phyloP scores from a whole-genome alignment of 2,888 invertebrate genomes.

The Anarsia innoxiella region DNA sequence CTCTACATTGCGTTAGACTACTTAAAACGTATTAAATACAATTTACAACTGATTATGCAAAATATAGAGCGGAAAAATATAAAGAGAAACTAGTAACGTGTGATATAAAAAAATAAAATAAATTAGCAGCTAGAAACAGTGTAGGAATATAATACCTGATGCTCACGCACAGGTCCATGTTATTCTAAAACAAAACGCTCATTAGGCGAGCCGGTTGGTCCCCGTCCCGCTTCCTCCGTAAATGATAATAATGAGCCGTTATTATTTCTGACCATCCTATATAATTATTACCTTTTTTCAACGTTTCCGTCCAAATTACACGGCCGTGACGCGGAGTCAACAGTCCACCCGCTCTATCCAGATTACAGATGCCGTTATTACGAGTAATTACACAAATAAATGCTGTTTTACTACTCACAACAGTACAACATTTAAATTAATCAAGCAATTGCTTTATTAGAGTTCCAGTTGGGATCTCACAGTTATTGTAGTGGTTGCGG shows the following conservation, averaged over 20 bases:
- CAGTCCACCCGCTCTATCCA: conserved; percentile 12
- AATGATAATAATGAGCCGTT: conserved; percentile 61
- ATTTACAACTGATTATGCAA: no score
- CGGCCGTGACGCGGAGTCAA: conserved; percentile 25
- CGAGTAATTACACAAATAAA: conserved; percentile 49
- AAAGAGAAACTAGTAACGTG: neutral
- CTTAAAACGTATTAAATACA: no score
- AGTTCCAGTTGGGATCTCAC: neutral
- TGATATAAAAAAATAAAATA: conserved; percentile 5
- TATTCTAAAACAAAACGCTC: conserved; percentile 34
- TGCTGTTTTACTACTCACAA: conserved; percentile 43
- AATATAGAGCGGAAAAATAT: neutral
- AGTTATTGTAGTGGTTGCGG: neutral
- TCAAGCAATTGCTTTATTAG: conserved; percentile 34
- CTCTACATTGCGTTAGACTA: no score
- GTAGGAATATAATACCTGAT: conserved; percentile 1
- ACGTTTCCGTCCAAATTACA: conserved; percentile 56
- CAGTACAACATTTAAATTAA: conserved; percentile 47
- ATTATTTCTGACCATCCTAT: conserved; percentile 49
- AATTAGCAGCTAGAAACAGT: conserved; percentile 5
- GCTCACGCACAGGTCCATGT: conserved; percentile 23
- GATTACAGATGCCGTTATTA: conserved; percentile 34
- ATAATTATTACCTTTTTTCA: conserved; percentile 62
- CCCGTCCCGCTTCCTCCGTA: conserved; percentile 24
- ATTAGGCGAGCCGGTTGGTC: conserved; percentile 41